Evolutionary conservation across 2,113 vertebrate genomes (phyloP).

Genomic region (Hyla sarda): DNA sequence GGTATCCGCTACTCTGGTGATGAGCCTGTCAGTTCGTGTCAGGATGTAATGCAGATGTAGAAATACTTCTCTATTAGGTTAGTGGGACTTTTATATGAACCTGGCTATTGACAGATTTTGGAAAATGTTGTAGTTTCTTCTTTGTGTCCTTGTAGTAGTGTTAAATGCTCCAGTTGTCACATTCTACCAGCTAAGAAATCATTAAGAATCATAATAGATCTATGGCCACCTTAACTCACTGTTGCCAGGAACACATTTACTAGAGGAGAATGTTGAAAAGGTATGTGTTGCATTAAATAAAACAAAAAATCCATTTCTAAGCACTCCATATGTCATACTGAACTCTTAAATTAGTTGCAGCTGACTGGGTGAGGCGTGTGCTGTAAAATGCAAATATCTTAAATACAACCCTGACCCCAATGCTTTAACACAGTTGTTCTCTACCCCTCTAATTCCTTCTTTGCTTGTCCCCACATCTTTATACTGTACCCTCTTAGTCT

Average conservation of each 20-base stretch:
- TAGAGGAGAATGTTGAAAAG: neutral
- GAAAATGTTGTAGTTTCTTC: too few relatives aligned
- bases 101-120: too few relatives aligned
- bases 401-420: neutral
- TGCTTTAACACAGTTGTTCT: neutral
- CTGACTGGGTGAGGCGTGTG: too few relatives aligned
- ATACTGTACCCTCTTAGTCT: neutral
- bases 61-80: too few relatives aligned
- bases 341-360: neutral
- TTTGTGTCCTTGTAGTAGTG: too few relatives aligned
- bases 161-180: too few relatives aligned
- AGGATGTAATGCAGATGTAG: too few relatives aligned
- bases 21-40: too few relatives aligned
- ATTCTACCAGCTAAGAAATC: too few relatives aligned
- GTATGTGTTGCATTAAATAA: neutral
- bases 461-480: neutral
- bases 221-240: neutral
- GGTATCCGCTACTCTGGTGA: too few relatives aligned
- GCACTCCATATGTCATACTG: neutral
- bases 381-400: neutral
- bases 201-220: neutral
- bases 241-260: neutral
- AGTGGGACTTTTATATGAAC: too few relatives aligned
- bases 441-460: too few relatives aligned
- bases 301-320: neutral